phyloP scores from a whole-genome alignment of 2,888 invertebrate species.

The Cataglyphis albicans region DNA sequence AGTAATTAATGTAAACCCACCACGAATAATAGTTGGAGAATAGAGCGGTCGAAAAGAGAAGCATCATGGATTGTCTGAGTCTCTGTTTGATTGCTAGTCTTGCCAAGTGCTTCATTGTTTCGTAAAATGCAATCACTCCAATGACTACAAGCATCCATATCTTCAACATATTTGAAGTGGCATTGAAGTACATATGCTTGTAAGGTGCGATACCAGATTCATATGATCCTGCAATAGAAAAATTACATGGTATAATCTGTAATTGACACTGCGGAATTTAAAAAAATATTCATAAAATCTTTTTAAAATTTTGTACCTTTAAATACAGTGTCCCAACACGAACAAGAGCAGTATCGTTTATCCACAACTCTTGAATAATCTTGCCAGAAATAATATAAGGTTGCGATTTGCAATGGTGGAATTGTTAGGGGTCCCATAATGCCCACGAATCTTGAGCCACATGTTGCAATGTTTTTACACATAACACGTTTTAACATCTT shows the following conservation, averaged over 20 bases:
- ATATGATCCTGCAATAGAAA: conserved; percentile 87
- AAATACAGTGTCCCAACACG: conserved; percentile 92
- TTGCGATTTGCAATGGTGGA: conserved; percentile 89
- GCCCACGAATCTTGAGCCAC: conserved; percentile 82
- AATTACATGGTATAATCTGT: conserved; percentile 1
- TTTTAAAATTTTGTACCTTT: conserved; percentile 87
- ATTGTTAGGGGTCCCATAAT: conserved; percentile 85
- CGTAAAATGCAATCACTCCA: conserved; percentile 88
- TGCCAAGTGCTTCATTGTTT: conserved; percentile 88
- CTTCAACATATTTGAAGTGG: conserved; percentile 89
- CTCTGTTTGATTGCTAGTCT: conserved; percentile 87
- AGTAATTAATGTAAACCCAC: conserved; percentile 91
- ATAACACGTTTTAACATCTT: conserved; percentile 80
- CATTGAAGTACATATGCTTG: conserved; percentile 91
- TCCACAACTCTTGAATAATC: conserved; percentile 90
- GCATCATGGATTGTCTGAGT: conserved; percentile 88
- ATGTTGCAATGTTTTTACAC: conserved; percentile 79
- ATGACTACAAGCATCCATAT: conserved; percentile 89
- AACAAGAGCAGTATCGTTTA: conserved; percentile 89
- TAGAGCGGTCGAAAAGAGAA: conserved; percentile 88
- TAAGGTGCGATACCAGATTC: conserved; percentile 90
- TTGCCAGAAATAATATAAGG: conserved; percentile 90
- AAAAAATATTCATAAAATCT: not conserved
- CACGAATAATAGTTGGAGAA: conserved; percentile 91
- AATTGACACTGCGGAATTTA: not conserved